A percentile compares a stretch with the other conserved stretches of the same genome.
These are phyloP conservation scores for Eurytoma adleriae DNA, from an alignment of 2,888 invertebrate species.

Conservation along the genomic window DNA sequence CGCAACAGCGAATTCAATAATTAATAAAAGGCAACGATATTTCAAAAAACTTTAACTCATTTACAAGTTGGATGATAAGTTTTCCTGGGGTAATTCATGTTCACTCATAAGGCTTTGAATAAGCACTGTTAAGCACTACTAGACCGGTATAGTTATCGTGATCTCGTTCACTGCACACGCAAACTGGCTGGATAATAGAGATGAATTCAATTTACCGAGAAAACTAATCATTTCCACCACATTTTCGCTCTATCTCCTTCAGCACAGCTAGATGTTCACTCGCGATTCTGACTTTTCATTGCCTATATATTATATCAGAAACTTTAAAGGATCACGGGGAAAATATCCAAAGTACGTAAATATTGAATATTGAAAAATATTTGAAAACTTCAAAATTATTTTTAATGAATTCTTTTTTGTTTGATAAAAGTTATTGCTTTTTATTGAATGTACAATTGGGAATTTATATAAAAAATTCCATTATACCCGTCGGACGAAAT, in stretches of 20 bases:
- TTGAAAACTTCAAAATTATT: no score
- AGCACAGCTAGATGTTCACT: constrained; percentile 30
- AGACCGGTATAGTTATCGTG: constrained; percentile 24
- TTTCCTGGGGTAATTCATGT: constrained; percentile 19
- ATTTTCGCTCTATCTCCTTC: constrained; percentile 44
- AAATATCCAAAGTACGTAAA: no score
- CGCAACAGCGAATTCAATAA: no score
- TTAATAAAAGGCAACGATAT: no score
- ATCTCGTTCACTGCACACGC: constrained; percentile 47
- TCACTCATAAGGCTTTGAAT: constrained; percentile 24
- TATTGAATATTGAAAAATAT: background rate
- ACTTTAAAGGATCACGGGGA: background rate
- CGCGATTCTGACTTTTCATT: constrained; percentile 26
- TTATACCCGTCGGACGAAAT: no score
- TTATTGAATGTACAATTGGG: no score
- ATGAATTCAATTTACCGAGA: constrained; percentile 54
- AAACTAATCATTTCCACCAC: constrained; percentile 57
- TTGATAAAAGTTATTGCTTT: no score
- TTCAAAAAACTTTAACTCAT: no score
- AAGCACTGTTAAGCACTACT: constrained; percentile 19
- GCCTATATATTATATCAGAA: constrained; percentile 16
- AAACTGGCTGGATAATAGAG: constrained; percentile 51
- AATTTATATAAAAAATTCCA: no score
- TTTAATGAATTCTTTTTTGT: no score
- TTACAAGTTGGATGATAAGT: constrained; percentile 13